Evolutionary conservation across 2,888 invertebrate genomes (phyloP), one percentile per base, ranked within the genome.

Genomic region (Abscondita cerata): DNA sequence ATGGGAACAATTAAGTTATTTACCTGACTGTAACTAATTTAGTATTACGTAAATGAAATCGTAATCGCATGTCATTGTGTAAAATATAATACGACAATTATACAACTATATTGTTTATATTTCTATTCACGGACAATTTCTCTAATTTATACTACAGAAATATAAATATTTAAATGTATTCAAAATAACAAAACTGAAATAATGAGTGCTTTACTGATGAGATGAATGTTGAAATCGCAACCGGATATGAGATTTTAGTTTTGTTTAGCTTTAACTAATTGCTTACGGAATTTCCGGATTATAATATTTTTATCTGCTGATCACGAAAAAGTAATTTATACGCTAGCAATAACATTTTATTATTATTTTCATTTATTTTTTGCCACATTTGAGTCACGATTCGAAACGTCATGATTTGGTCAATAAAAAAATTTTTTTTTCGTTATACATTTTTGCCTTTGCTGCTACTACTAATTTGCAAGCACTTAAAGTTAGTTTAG

Each of bases 401-500:
- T n/a, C n/a, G n/a, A n/a, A n/a, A n/a, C n/a, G n/a, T n/a, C n/a
- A n/a, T n/a, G n/a, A n/a, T n/a, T n/a, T n/a, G n/a, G n/a, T n/a
- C n/a, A n/a, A n/a, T n/a, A n/a, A n/a, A n/a, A n/a, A n/a, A n/a
- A n/a, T n/a, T 18, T 20, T n/a, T n/a, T 8, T 47, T 20, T 9
- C 25, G 3, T 38, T 38, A 2, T 12, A 3, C 38, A n/a, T 38
- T 33, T 25, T 19, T 48, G n/a, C 15, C 31, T 33, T 25, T 47
- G 19, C n/a, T 11, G 12, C 9, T 47, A 9, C 33, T 50, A 36
- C 41, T 52, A 58, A 80, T 80, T 80, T 80, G 78, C 78, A 76
- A 77, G 78, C 79, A 79, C 78, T 80, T 79, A 79, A 75, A 79
- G 79, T 78, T 77, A 80, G 79, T 80, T 81, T 80, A 80, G 76